Conservation (phyloP, 1,140 invertebrate genomes). For the Trypoxylus dichotomus region DNA sequence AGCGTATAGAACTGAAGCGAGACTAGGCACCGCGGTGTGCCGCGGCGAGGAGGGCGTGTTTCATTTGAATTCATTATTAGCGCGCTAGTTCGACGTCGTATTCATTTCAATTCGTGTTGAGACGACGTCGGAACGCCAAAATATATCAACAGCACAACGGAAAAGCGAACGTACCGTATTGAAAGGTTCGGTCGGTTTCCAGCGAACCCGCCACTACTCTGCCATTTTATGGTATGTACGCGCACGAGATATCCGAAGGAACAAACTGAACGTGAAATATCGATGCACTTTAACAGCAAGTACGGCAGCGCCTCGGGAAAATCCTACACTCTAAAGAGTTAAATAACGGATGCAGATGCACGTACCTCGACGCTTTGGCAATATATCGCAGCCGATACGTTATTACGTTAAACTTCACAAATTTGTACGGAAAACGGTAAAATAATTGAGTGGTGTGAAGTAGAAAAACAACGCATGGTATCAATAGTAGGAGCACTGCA, state of each 20-base stretch:
- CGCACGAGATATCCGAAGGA: not conserved
- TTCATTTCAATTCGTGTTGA: not conserved
- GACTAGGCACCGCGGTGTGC: not conserved
- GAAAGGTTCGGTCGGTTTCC: not conserved
- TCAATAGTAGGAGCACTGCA: too few relatives aligned
- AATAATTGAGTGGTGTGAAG: not conserved
- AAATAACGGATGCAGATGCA: not conserved
- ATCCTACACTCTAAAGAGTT: not conserved
- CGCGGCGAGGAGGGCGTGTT: not conserved
- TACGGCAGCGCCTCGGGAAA: not conserved
- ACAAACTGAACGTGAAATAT: conserved; percentile 6
- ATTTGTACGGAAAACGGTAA: not conserved
- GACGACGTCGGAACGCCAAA: not conserved
- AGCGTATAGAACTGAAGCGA: too few relatives aligned
- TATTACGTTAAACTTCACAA: not conserved
- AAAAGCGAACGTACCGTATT: not conserved
- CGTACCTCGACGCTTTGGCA: not conserved
- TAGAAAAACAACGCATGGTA: too few relatives aligned
- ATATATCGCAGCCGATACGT: not conserved
- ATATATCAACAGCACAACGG: not conserved
- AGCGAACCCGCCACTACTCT: not conserved
- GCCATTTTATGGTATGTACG: not conserved
- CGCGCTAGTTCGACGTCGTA: not conserved
- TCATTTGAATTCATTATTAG: not conserved
- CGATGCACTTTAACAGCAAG: not conserved